phyloP scores from a whole-genome alignment of 2,888 invertebrate species.

The Galerucella calmariensis region DNA sequence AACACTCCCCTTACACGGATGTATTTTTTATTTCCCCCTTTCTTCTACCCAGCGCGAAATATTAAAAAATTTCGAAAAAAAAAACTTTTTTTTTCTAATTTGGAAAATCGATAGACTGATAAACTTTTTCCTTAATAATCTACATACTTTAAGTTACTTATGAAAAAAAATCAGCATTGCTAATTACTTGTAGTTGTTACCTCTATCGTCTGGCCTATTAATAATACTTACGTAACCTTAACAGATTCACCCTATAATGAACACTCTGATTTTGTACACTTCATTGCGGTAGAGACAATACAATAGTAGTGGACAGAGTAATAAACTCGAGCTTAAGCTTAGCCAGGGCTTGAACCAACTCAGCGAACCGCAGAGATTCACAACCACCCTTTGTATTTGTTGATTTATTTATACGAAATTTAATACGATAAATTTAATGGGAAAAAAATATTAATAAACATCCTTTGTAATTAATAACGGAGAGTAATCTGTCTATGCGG shows the following conservation, averaged over 20 bases:
- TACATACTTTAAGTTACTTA: too few species aligned
- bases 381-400: conserved; percentile 38
- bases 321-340: conserved; percentile 42
- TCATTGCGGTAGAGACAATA: conserved; percentile 37
- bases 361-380: conserved; percentile 37
- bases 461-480: background rate
- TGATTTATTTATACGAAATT: conserved; percentile 33
- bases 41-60: too few species aligned
- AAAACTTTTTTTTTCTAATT: too few species aligned
- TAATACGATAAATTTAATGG: background rate
- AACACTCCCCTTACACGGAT: too few species aligned
- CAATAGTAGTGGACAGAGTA: conserved; percentile 40
- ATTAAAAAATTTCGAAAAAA: too few species aligned
- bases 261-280: background rate
- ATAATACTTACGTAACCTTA: too few species aligned
- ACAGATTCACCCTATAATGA: conserved; percentile 1
- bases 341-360: conserved; percentile 36
- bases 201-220: too few species aligned
- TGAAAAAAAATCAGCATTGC: too few species aligned
- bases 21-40: too few species aligned
- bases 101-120: too few species aligned
- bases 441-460: background rate
- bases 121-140: too few species aligned
- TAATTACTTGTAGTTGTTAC: too few species aligned
- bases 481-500: background rate